Base-by-base conservation (phyloP, 2,113 vertebrate genomes). In the Amblyornis subalaris region DNA sequence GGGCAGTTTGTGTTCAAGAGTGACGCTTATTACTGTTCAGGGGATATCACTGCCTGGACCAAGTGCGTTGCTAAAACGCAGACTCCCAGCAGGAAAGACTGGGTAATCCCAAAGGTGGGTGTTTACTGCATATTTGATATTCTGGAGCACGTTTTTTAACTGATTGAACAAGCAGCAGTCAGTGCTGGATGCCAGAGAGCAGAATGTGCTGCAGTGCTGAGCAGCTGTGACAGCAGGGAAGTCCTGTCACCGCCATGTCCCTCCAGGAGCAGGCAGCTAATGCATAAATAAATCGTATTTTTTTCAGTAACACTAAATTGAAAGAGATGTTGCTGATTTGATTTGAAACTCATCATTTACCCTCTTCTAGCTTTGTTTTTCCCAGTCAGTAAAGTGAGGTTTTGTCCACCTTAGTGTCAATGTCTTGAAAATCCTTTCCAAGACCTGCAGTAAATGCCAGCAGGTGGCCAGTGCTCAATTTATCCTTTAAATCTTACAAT, bases 1-100 rank as follows among this genome's bases (percentile, higher is more conserved):
- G 99, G 99, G 29, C 99, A 99, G 97, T 97, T 99, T 95, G 98
- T 99, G 85, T 99, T 99, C 96, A 99, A 98, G 96, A 98, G 98
- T 0, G 99, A 99, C 0, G 98, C 98, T 0, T 99, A 99, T 42
- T 99, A 99, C 95, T 99, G 99, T 38, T 98, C 98, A 0, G 99
- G 99, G 22, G 97, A 99, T 62, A 98, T 99, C 89, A 99, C 99
- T 23, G 99, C 98, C 81, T 99, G 99, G 99, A 99, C 99, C 25
- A 99, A 99, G 95, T 99, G 99, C 35, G 98, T 99, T 91, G 98
- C 98, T 95, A 99, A 98, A 97, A 99, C 98, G 0, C 96, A 98
- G 95, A 98, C 90, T 7, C 99, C 99, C 29, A 89, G 80, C 73
- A 98, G 99, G 64, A 99, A 98, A 69, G 98, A 99, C 60, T 99